Conservation (phyloP, 2,113 vertebrate species). For the Ophthalmolycus amberensis region DNA sequence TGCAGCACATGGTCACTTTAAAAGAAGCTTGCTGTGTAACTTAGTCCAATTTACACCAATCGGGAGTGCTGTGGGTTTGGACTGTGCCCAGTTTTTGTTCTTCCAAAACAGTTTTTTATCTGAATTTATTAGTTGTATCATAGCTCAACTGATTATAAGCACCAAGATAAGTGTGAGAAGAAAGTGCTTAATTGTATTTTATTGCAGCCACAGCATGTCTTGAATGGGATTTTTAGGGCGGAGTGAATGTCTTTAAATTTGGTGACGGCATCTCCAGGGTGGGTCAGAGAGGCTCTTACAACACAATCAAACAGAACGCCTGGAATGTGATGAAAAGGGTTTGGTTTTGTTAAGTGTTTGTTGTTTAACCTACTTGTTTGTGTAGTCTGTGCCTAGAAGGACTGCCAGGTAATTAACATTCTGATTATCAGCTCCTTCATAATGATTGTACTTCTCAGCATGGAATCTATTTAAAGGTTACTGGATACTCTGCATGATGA, state of each 20-base stretch:
- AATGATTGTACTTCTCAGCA: not conserved
- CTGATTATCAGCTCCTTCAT: slow-evolving; percentile 34
- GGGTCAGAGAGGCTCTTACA: slow-evolving; percentile 50
- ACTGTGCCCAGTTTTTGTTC: slow-evolving; percentile 17
- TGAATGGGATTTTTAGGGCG: slow-evolving; percentile 34
- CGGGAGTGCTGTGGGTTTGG: slow-evolving; percentile 27
- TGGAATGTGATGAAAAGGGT: slow-evolving; percentile 61
- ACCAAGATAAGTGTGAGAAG: slow-evolving; percentile 35
- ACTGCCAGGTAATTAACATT: slow-evolving; percentile 31
- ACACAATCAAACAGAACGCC: slow-evolving; percentile 31
- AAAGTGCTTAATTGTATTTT: slow-evolving; percentile 59
- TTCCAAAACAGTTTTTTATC: slow-evolving; percentile 28
- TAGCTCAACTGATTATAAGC: slow-evolving; percentile 52
- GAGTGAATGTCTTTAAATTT: slow-evolving; percentile 59
- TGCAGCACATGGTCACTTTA: slow-evolving; percentile 56
- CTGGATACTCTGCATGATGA: not conserved
- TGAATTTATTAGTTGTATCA: slow-evolving; percentile 56
- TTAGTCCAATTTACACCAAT: slow-evolving; percentile 36
- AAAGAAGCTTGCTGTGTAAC: slow-evolving; percentile 29
- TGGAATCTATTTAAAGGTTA: not conserved
- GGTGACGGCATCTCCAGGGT: slow-evolving; percentile 52
- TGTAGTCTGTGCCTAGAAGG: slow-evolving; percentile 35
- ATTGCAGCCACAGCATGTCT: slow-evolving; percentile 52
- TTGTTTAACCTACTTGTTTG: slow-evolving; percentile 56
- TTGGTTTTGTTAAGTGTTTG: slow-evolving; percentile 59